phyloP scores from a whole-genome alignment of 2,113 vertebrate genomes.

The Indicator indicator region DNA sequence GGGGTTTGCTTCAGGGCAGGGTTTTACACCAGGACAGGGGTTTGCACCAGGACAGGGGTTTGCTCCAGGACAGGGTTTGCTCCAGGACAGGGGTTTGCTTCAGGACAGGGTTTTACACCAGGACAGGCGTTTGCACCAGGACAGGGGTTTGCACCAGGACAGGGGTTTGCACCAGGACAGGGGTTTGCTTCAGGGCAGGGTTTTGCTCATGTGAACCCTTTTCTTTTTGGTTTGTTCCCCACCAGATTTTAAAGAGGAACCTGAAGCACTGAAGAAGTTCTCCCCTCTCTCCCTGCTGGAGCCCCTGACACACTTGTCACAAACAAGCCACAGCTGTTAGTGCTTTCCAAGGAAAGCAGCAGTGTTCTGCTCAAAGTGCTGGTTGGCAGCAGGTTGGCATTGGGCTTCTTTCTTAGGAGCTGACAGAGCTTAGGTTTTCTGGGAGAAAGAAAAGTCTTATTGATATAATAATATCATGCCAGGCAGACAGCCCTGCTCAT shows the following conservation, averaged over 20 bases:
- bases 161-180: too few relatives aligned
- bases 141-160: too few relatives aligned
- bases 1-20: too few relatives aligned
- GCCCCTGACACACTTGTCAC: background rate
- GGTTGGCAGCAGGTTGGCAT: constrained; percentile 64
- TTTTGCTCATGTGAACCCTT: background rate
- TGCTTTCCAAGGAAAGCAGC: constrained; percentile 60
- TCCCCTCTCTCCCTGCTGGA: background rate
- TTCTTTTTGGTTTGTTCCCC: background rate
- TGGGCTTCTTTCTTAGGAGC: constrained; percentile 67
- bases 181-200: too few relatives aligned
- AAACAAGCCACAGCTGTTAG: constrained; percentile 1
- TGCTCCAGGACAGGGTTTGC: too few relatives aligned
- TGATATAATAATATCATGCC: constrained; percentile 74
- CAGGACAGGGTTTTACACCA: too few relatives aligned
- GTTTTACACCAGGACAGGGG: too few relatives aligned
- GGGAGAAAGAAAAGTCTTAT: constrained; percentile 64
- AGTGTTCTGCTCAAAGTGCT: constrained; percentile 38
- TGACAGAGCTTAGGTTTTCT: constrained; percentile 55
- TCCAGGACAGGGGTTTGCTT: too few relatives aligned
- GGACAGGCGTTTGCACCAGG: too few relatives aligned
- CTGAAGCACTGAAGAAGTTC: background rate
- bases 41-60: too few relatives aligned
- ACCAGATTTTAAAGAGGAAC: background rate
- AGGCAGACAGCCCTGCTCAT: constrained; percentile 65